Evolutionary conservation across 1,140 invertebrate species (phyloP).

Genomic region (Drosophila elegans): DNA sequence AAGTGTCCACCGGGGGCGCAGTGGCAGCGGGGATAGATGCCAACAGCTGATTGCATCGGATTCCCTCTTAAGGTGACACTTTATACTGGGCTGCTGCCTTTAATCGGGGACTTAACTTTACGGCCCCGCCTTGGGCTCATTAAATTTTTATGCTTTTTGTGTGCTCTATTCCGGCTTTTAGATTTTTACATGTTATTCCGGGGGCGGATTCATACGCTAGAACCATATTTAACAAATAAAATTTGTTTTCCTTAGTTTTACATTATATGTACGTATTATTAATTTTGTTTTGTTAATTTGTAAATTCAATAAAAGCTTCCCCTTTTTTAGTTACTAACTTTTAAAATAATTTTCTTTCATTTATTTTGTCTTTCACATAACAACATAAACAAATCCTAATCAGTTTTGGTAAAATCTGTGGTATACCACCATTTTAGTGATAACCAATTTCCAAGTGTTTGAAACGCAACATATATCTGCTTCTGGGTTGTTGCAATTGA

Average conservation of each 20-base stretch:
- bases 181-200: background rate
- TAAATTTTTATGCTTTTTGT: constrained; percentile 13
- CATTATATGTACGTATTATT: no score
- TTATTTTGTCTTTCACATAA: no score
- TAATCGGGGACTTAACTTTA: constrained; percentile 26
- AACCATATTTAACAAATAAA: no score
- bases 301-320: no score
- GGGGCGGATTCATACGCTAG: background rate
- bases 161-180: constrained; percentile 2
- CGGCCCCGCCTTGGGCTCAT: constrained; percentile 13
- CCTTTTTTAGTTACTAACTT: no score
- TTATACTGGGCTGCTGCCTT: constrained; percentile 9
- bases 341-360: no score
- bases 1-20: background rate
- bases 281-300: no score
- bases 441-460: background rate
- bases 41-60: constrained; percentile 59
- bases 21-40: constrained; percentile 21
- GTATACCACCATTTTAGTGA: background rate
- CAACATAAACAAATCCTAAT: no score
- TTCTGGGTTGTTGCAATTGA: constrained; percentile 25
- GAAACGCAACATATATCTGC: background rate
- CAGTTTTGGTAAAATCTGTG: no score
- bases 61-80: constrained; percentile 13
- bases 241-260: no score